Evolutionary conservation across 2,113 vertebrate species (phyloP).

Genomic region (Hyla sarda): DNA sequence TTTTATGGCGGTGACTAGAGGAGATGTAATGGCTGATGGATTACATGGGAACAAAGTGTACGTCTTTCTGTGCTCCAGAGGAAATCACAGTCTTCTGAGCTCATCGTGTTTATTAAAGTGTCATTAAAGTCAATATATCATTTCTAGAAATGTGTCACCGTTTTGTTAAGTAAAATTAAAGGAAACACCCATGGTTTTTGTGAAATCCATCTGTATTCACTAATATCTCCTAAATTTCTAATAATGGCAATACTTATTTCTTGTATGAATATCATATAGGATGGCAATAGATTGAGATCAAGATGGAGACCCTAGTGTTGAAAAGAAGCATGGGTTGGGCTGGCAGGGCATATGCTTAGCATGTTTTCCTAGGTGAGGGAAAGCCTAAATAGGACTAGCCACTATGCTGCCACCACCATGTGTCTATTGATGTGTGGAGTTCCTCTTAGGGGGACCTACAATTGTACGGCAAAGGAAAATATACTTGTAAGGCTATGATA

Average conservation of each 20-base stretch:
- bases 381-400: too few species aligned
- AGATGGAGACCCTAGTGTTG: not conserved
- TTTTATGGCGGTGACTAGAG: not conserved
- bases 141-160: not conserved
- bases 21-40: constrained; percentile 18
- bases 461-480: too few species aligned
- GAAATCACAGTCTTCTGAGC: constrained; percentile 7
- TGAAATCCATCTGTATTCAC: not conserved
- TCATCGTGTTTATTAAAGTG: constrained; percentile 31
- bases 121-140: constrained; percentile 27
- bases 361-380: not conserved
- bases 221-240: not conserved
- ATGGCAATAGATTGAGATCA: too few species aligned
- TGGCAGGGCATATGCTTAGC: not conserved
- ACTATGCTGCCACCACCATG: too few species aligned
- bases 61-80: constrained; percentile 29
- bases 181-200: not conserved
- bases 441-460: too few species aligned
- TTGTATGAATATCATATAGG: not conserved
- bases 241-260: not conserved
- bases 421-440: too few species aligned
- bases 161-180: not conserved
- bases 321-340: too few species aligned
- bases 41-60: constrained; percentile 25
- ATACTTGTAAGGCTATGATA: too few species aligned